These are phyloP conservation scores for Thaumetopoea pityocampa DNA, from an alignment of 1,140 invertebrate genomes.

Conservation along the genomic window DNA sequence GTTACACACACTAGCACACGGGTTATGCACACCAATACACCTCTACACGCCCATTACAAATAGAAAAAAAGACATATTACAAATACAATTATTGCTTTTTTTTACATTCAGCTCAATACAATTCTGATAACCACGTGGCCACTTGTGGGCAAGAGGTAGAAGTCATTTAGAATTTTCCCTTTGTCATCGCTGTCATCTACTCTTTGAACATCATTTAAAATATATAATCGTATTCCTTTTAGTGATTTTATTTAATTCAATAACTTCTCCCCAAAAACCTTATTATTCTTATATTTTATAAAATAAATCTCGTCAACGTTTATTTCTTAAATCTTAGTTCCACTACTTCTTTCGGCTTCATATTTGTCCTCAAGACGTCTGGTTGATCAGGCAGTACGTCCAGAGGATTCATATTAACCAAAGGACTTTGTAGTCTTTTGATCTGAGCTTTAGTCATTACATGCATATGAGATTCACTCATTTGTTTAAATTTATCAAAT, in stretches of 20 bases:
- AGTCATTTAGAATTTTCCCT: conserved; percentile 5
- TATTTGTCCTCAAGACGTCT: conserved; percentile 18
- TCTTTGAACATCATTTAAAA: conserved; percentile 9
- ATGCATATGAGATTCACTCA: conserved; percentile 17
- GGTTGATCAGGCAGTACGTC: background rate
- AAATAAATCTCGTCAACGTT: conserved; percentile 2
- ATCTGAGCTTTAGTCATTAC: conserved; percentile 21
- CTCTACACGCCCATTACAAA: too few species aligned
- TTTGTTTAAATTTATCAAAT: conserved; percentile 12
- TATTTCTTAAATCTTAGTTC: conserved; percentile 15
- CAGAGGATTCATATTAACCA: conserved; percentile 9
- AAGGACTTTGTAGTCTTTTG: conserved; percentile 1
- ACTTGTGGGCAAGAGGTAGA: conserved; percentile 6
- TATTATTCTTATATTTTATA: conserved; percentile 4
- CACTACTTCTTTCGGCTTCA: conserved; percentile 18
- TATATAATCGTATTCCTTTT: conserved; percentile 1
- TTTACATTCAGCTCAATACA: conserved; percentile 3
- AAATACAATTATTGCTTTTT: too few species aligned
- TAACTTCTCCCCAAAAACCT: background rate
- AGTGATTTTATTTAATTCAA: background rate
- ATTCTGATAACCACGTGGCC: conserved; percentile 5
- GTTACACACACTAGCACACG: too few species aligned
- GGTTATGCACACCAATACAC: too few species aligned
- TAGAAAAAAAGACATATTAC: too few species aligned
- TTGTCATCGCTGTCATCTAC: conserved; percentile 8